Base-by-base conservation (phyloP, 2,888 invertebrate species). In the Drepana falcataria region DNA sequence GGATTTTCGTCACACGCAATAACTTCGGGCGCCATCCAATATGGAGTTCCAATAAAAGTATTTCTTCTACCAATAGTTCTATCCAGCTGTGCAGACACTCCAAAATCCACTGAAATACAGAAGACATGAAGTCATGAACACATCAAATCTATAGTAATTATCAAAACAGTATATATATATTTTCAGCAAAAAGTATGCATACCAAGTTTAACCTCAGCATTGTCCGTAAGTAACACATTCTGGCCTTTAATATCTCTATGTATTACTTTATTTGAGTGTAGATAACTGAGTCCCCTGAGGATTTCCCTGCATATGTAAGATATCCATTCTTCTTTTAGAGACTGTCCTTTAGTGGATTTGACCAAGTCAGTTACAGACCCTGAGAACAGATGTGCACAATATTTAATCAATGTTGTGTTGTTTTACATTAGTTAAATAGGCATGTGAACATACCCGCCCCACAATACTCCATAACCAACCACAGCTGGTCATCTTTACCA, bases 401-500 rank as follows among this genome's bases (percentile, higher is more conserved):
- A n/a, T 3, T 40, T 35, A 21, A 33, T 33, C 48, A 35, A 21
- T 44, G 2, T 47, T 21, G 4, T 35, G 37, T 7, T 35, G 44
- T 35, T 5, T 4, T 34, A 47, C 35, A 7, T 34, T 4, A 35
- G 35, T 47, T 35, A n/a, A n/a, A 48, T 48, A 55, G 47, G n/a
- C 47, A 44, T 47, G 47, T 6, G 3, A 9, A 79, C 82, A 61
- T 62, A 91, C 95, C 99, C 83, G 99, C 99, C 72, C 99, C 99
- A 92, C 99, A 99, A 85, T 99, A 99, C 91, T 99, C 99, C 99
- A 99, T 99, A 59, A 99, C 99, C 85, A 99, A 92, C 99, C 99
- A 99, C 58, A 99, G 92, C 83, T 99, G 99, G 90, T 99, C 99
- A 91, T 99, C 99, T 92, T 99, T 99, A 49, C 99, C 99, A 0